Evolutionary conservation across 2,113 vertebrate species (phyloP).

Genomic region (Ahaetulla prasina): DNA sequence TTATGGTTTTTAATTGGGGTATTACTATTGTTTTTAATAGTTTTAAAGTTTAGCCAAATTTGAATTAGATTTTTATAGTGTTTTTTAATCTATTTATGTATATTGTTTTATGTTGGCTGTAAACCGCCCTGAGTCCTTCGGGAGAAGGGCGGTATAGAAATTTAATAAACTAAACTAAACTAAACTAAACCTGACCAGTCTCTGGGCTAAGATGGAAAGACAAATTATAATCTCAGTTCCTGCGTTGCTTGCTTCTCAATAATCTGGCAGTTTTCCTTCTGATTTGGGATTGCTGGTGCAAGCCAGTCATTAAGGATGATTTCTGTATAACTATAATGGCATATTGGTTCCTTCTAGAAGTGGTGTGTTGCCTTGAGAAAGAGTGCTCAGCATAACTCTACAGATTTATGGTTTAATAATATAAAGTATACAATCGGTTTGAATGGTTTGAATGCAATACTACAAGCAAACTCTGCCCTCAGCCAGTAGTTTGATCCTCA

Average conservation of each 20-base stretch:
- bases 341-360: background rate
- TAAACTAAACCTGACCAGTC: background rate
- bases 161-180: no score
- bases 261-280: background rate
- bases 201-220: background rate
- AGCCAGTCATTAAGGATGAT: no score
- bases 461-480: background rate
- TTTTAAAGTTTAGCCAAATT: no score
- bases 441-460: background rate
- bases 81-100: no score
- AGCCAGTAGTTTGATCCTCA: background rate
- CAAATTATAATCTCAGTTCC: background rate
- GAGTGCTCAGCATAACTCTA: background rate
- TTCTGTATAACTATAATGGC: background rate
- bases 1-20: no score
- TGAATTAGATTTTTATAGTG: no score
- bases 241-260: background rate
- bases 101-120: no score
- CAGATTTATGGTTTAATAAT: background rate
- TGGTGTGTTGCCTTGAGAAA: background rate
- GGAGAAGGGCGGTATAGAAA: no score
- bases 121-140: no score
- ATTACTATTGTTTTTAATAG: no score
- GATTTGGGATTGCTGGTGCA: background rate
- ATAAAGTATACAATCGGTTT: background rate